A percentile compares a stretch with the other conserved stretches of the same genome.
Evolutionary conservation across 2,797 vertebrate genomes (phyloP).

Genomic region (Poecilia picta): DNA sequence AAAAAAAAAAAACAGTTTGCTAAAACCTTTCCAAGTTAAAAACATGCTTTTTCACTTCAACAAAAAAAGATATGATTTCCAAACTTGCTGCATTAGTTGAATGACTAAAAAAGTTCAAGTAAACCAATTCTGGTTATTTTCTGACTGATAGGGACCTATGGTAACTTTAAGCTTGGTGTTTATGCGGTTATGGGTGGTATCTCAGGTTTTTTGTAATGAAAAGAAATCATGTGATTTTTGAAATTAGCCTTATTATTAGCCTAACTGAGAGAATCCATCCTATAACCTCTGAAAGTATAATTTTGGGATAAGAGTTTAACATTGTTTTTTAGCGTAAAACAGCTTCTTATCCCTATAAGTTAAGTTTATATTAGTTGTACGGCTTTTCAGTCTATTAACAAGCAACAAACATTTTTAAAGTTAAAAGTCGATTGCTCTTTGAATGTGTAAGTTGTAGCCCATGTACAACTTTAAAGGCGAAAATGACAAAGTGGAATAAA

Average conservation of each 20-base stretch:
- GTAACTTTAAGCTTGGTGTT: neutral
- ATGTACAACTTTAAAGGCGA: neutral
- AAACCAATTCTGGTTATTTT: neutral
- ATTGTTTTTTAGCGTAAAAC: neutral
- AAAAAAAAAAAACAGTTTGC: neutral
- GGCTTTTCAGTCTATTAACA: neutral
- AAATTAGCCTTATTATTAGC: neutral
- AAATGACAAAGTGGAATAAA: conserved; percentile 18
- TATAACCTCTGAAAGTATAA: neutral
- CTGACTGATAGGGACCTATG: neutral
- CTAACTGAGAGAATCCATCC: neutral
- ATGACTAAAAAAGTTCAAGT: neutral
- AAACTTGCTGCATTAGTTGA: neutral
- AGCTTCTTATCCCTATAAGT: neutral
- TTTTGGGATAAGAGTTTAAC: neutral
- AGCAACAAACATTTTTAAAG: neutral
- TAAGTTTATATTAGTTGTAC: neutral
- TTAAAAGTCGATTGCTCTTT: neutral
- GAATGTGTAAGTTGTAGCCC: neutral
- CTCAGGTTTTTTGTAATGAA: neutral
- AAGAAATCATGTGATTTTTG: neutral
- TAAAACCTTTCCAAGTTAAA: neutral
- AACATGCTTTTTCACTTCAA: neutral
- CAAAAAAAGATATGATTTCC: neutral
- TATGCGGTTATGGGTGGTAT: neutral